phyloP scores from a whole-genome alignment of 2,888 invertebrate genomes.

The Cataglyphis albicans region DNA sequence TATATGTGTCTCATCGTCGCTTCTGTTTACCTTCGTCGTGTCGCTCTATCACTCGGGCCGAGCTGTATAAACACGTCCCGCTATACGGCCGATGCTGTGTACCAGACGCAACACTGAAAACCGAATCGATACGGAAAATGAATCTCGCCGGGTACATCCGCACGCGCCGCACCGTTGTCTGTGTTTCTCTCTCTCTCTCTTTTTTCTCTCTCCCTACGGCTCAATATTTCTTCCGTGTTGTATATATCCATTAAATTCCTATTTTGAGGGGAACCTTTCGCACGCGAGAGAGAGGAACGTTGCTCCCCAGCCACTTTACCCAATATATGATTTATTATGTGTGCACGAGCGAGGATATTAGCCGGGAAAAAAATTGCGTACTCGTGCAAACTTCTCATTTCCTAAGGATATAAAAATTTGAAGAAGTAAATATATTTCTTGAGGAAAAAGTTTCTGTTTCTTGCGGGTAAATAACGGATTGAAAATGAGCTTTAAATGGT shows the following conservation, averaged over 20 bases:
- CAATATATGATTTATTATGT: conserved; percentile 10
- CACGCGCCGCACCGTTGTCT: conserved; percentile 27
- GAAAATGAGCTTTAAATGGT: background rate
- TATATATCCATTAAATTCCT: conserved; percentile 33
- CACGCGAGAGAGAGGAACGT: background rate
- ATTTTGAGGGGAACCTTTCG: background rate
- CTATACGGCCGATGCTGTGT: conserved; percentile 19
- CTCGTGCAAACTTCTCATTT: background rate
- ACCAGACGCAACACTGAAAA: conserved; percentile 48
- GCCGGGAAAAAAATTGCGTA: background rate
- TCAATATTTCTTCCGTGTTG: conserved; percentile 28
- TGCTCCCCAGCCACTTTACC: background rate
- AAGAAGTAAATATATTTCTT: background rate
- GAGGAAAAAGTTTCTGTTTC: background rate
- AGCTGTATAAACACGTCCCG: conserved; percentile 26
- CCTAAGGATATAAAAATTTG: background rate
- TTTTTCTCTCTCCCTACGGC: background rate
- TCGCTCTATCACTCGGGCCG: background rate
- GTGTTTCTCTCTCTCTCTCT: background rate
- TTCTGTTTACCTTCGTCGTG: conserved; percentile 27
- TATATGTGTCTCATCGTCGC: background rate
- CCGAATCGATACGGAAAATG: conserved; percentile 53
- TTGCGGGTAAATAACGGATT: background rate
- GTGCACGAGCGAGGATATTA: background rate
- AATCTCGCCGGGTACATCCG: conserved; percentile 39